Conservation (phyloP, 2,113 vertebrate species). For the Daboia siamensis region DNA sequence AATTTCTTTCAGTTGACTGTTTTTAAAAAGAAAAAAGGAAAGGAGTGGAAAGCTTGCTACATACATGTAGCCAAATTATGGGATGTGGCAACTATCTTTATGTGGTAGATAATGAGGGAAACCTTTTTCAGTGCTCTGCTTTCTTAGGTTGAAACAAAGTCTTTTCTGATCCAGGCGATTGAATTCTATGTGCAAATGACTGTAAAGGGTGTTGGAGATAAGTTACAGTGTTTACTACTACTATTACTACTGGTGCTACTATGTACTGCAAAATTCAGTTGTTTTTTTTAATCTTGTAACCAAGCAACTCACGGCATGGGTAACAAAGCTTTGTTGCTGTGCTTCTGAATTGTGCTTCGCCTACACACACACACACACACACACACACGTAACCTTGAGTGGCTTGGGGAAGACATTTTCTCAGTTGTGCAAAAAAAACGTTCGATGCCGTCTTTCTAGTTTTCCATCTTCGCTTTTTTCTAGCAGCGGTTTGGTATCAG, state of each 20-base stretch:
- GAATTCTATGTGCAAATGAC: conserved; percentile 4
- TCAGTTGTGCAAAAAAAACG: rapidly evolving
- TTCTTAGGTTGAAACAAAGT: rapidly evolving
- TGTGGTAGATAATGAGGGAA: conserved; percentile 28
- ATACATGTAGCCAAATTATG: background rate
- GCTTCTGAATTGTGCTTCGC: conserved; percentile 31
- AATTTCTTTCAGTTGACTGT: conserved; percentile 40
- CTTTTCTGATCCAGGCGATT: background rate
- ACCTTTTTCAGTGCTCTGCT: background rate
- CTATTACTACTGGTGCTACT: background rate
- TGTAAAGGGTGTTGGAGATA: background rate
- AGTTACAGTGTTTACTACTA: conserved; percentile 8
- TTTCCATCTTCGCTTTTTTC: rapidly evolving
- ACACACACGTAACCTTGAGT: background rate
- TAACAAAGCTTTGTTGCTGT: conserved; percentile 35
- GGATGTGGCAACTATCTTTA: background rate
- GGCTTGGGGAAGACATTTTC: background rate
- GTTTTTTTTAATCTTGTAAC: conserved; percentile 49
- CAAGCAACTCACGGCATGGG: conserved; percentile 51
- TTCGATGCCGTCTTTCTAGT: background rate
- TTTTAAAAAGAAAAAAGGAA: conserved; percentile 10
- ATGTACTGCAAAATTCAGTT: conserved; percentile 41
- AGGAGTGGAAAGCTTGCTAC: no score
- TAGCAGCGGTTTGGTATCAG: background rate
- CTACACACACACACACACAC: conserved; percentile 11